Evolutionary conservation across 2,888 invertebrate species (phyloP).

Genomic region (Caenorhabditis sp.): DNA sequence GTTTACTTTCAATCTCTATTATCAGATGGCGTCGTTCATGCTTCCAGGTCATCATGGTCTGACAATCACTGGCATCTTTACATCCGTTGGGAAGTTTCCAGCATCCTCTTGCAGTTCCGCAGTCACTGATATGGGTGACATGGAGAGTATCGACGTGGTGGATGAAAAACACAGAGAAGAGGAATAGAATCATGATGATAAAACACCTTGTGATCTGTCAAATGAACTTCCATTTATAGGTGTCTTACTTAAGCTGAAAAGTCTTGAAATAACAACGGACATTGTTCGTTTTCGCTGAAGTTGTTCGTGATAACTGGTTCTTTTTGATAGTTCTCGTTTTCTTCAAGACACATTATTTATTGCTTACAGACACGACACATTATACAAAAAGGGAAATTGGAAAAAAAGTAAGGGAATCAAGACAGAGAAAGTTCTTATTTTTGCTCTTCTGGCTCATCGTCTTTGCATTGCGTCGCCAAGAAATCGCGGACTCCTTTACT

Average conservation of each 20-base stretch:
- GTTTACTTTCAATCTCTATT: slow-evolving; percentile 71
- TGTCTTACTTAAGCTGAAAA: slow-evolving; percentile 38
- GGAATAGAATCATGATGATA: slow-evolving; percentile 34
- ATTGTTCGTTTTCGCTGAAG: slow-evolving; percentile 30
- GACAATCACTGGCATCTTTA: slow-evolving; percentile 71
- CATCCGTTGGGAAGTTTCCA: slow-evolving; percentile 83
- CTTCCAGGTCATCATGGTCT: slow-evolving; percentile 74
- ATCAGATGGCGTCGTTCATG: slow-evolving; percentile 68
- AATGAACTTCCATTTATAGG: slow-evolving; percentile 34
- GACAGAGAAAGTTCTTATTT: slow-evolving; percentile 13
- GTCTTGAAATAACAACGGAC: slow-evolving; percentile 49
- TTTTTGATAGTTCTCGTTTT: slow-evolving; percentile 25
- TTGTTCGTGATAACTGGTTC: slow-evolving; percentile 43
- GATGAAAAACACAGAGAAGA: slow-evolving; percentile 17
- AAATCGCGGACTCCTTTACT: slow-evolving; percentile 78
- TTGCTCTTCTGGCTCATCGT: slow-evolving; percentile 67
- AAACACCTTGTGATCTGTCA: not conserved
- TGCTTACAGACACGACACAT: slow-evolving; percentile 55
- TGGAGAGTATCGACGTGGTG: slow-evolving; percentile 53
- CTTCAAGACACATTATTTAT: slow-evolving; percentile 52
- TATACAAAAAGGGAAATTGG: slow-evolving; percentile 54
- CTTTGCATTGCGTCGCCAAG: slow-evolving; percentile 81
- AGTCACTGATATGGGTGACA: slow-evolving; percentile 73
- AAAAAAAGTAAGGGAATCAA: not conserved
- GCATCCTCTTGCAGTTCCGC: slow-evolving; percentile 82